phyloP scores from a whole-genome alignment of 2,888 invertebrate genomes.

The Carpatolechia fugitivella region DNA sequence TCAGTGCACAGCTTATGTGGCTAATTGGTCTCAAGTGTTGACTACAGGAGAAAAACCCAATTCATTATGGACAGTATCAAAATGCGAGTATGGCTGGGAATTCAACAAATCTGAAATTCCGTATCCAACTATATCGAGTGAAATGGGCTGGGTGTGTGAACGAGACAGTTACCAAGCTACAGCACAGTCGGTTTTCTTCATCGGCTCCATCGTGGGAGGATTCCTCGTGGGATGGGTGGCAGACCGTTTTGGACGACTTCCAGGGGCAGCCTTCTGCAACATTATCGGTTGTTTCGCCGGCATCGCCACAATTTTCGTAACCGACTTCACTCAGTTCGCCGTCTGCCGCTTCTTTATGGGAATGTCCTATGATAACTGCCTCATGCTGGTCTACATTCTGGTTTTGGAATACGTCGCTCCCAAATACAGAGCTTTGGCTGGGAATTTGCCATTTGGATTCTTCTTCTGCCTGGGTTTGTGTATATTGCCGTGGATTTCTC shows the following conservation, averaged over 20 bases:
- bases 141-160: slow-evolving; percentile 57
- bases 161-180: slow-evolving; percentile 54
- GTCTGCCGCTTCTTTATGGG: slow-evolving; percentile 56
- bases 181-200: slow-evolving; percentile 55
- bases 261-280: slow-evolving; percentile 49
- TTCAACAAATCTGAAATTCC: slow-evolving; percentile 58
- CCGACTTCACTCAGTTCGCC: slow-evolving; percentile 44
- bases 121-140: slow-evolving; percentile 55
- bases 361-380: slow-evolving; percentile 59
- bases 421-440: slow-evolving; percentile 54
- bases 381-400: slow-evolving; percentile 58
- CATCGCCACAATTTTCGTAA: slow-evolving; percentile 41
- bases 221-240: slow-evolving; percentile 52
- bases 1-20: slow-evolving; percentile 46
- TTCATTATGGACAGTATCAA: slow-evolving; percentile 36
- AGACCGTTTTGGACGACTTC: slow-evolving; percentile 55
- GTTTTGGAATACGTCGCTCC: slow-evolving; percentile 57
- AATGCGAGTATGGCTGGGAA: slow-evolving; percentile 58
- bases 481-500: slow-evolving; percentile 54
- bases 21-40: slow-evolving; percentile 53
- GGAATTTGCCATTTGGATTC: slow-evolving; percentile 52
- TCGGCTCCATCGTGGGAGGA: slow-evolving; percentile 58
- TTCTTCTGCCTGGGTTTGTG: slow-evolving; percentile 45
- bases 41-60: slow-evolving; percentile 33
- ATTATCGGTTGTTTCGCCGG: slow-evolving; percentile 52